A percentile compares a stretch with the other conserved stretches of the same genome.
Conservation (phyloP, 1,140 invertebrate species). For the Heliothis subflexa region DNA sequence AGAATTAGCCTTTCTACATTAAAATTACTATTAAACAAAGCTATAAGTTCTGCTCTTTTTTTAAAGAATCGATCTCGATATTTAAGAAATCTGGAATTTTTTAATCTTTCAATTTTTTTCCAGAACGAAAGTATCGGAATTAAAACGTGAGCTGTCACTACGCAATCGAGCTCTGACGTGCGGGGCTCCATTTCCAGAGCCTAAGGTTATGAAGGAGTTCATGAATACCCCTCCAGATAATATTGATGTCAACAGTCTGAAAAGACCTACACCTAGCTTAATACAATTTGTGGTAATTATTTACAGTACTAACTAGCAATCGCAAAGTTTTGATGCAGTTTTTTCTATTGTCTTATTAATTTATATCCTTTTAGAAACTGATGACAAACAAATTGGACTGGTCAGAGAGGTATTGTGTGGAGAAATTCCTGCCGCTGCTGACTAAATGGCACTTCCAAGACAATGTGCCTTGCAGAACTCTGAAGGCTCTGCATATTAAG, state of each 20-base stretch:
- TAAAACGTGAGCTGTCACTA: constrained; percentile 90
- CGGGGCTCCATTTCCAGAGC: constrained; percentile 89
- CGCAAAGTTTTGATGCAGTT: not conserved
- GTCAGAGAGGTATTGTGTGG: constrained; percentile 91
- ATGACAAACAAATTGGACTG: constrained; percentile 89
- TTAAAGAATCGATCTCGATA: no score
- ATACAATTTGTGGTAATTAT: constrained; percentile 89
- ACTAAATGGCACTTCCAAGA: constrained; percentile 87
- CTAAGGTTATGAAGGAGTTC: constrained; percentile 92
- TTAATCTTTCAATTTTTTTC: constrained; percentile 3
- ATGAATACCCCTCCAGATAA: constrained; percentile 82
- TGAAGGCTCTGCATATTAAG: constrained; percentile 70
- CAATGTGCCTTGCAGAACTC: constrained; percentile 63
- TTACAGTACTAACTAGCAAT: constrained; percentile 5
- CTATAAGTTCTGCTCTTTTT: no score
- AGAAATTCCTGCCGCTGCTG: constrained; percentile 92
- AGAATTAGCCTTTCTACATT: no score
- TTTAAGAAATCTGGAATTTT: no score
- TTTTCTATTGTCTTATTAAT: not conserved
- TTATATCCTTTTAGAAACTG: constrained; percentile 86
- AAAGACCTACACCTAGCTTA: constrained; percentile 87
- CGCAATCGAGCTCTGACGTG: constrained; percentile 89
- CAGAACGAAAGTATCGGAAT: constrained; percentile 87
- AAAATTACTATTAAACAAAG: no score
- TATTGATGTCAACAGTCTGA: constrained; percentile 87